Conservation (phyloP, 2,113 vertebrate genomes). For the Steatornis caripensis region DNA sequence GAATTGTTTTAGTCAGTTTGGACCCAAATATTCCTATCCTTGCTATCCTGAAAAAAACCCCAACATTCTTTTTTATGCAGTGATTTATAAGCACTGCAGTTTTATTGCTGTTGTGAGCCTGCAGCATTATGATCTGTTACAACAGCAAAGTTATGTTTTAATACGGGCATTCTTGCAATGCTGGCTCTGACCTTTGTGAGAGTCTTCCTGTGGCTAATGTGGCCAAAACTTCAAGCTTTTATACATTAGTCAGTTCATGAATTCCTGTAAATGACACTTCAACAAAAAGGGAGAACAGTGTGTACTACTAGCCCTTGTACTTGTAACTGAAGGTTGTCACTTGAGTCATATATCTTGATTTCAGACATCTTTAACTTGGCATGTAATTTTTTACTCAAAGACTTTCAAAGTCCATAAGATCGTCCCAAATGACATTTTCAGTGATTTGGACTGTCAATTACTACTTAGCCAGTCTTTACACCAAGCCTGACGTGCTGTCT, state of each 20-base stretch:
- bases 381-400: background rate
- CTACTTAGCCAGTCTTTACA: background rate
- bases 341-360: background rate
- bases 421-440: background rate
- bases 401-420: background rate
- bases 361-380: background rate
- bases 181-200: background rate
- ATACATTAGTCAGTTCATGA: background rate
- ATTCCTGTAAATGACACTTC: background rate
- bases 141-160: background rate
- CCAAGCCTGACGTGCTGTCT: fast-evolving
- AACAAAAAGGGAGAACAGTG: background rate
- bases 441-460: background rate
- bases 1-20: background rate
- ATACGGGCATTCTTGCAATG: background rate
- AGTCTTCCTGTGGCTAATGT: background rate
- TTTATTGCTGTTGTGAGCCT: background rate
- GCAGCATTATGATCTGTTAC: background rate
- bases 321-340: background rate
- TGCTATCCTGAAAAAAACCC: background rate
- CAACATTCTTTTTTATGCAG: background rate
- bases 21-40: background rate
- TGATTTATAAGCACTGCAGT: background rate
- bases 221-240: background rate
- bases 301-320: background rate